Base-by-base conservation (phyloP, 2,797 vertebrate species). In the Miichthys miiuy region DNA sequence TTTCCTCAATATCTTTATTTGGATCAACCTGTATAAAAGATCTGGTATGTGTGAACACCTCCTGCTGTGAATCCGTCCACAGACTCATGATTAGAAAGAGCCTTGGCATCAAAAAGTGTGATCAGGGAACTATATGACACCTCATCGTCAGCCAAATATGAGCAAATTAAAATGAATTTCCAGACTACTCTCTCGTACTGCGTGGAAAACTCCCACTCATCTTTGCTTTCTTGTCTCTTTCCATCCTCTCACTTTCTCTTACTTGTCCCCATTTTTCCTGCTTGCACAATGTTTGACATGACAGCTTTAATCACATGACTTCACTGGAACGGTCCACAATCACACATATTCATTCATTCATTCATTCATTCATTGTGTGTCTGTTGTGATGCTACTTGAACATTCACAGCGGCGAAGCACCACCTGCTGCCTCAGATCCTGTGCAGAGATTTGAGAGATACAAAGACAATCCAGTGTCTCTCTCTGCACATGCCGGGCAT, bases 401-500 rank as follows among this genome's bases (percentile, higher is more conserved):
- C 62, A 81, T 68, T 80, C 68, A 78, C 21, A 72, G 64, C 67
- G 62, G 60, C 74, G 75, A 80, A 79, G 72, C 80, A 85, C 83
- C 88, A 83, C 73, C 82, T 91, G 85, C 89, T 80, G 85, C 58
- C 54, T 67, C 12, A 27, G 79, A 79, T n/a, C 50, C 42, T 58
- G 58, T 46, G 79, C 68, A 77, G 56, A 80, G 77, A 88, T 44
- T 77, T 72, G 48, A 77, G 44, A 72, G n/a, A 69, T 46, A 46
- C 34, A 50, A 23, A 67, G 56, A 62, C 6, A 38, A 48, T 67
- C 70, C 52, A 18, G 48, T 42, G 47, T 77, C 42, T 73, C 44
- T 56, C 46, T 56, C 46, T 51, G 48, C 42, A 23, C 71, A 90
- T 90, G 64, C 82, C 87, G 74, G 23, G 23, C 65, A 88, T 89